phyloP scores from a whole-genome alignment of 2,888 invertebrate genomes.

The Spicauda simplicius region DNA sequence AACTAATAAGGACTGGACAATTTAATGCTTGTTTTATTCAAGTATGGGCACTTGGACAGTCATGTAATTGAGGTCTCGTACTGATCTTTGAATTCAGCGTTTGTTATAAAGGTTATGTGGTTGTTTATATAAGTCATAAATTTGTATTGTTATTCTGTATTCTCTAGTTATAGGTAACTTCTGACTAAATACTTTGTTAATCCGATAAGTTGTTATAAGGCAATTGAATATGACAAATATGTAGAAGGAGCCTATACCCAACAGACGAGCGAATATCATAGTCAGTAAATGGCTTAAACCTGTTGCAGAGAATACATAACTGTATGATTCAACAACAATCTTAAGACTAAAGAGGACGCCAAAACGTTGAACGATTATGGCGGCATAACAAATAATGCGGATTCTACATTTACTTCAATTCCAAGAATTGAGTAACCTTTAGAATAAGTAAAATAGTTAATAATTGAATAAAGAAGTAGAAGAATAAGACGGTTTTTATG shows the following conservation, averaged over 20 bases:
- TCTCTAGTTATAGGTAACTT: not conserved
- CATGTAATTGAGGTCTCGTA: constrained; percentile 5
- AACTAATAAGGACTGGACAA: constrained; percentile 50
- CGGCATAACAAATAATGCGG: not conserved
- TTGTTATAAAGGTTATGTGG: not conserved
- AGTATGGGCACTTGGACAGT: constrained; percentile 16
- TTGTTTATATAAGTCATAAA: not conserved
- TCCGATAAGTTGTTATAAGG: no score
- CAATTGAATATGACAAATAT: no score
- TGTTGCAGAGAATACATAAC: no score
- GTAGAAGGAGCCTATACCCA: no score
- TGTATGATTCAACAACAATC: no score
- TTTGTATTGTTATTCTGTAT: not conserved
- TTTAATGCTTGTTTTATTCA: constrained; percentile 44
- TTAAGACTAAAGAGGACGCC: no score
- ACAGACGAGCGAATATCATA: no score
- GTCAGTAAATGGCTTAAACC: no score
- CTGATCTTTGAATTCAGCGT: not conserved
- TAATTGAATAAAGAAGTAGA: not conserved
- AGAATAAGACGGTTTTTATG: not conserved
- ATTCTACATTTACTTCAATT: not conserved
- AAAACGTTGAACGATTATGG: no score
- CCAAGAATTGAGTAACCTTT: not conserved
- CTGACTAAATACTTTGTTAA: not conserved
- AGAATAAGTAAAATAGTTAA: not conserved